A percentile compares a stretch with the other conserved stretches of the same genome.
phyloP scores from a whole-genome alignment of 2,797 vertebrate genomes.

The Myotis planiceps region DNA sequence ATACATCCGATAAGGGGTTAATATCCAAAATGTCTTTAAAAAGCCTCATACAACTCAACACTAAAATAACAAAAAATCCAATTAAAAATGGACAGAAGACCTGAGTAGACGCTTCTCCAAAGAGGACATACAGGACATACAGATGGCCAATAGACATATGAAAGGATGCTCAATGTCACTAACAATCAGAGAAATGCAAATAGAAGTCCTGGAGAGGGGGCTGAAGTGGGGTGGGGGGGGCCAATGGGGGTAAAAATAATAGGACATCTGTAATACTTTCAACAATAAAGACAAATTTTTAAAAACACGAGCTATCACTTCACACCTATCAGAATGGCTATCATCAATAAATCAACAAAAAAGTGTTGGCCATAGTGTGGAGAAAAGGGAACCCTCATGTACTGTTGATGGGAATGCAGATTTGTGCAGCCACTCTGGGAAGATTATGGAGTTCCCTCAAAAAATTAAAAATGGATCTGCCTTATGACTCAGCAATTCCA shows the following conservation, averaged over 20 bases:
- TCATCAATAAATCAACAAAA: not conserved
- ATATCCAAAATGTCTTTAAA: not conserved
- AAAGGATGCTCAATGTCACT: not conserved
- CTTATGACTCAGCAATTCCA: not conserved
- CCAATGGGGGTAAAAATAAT: no score
- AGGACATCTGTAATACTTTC: no score
- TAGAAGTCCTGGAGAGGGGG: no score
- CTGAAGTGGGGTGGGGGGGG: no score
- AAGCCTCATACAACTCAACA: not conserved
- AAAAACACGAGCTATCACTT: not conserved
- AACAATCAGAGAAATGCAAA: not conserved
- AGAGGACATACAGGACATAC: not conserved
- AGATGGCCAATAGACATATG: not conserved
- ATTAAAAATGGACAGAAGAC: not conserved
- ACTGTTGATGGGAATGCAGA: not conserved
- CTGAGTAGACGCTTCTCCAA: not conserved
- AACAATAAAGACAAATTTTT: no score
- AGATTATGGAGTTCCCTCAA: not conserved
- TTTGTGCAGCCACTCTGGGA: not conserved
- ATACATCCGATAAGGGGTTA: not conserved
- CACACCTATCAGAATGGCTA: not conserved
- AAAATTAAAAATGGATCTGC: not conserved
- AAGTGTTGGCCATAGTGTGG: not conserved
- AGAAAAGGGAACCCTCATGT: not conserved
- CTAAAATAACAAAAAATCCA: not conserved